phyloP scores from a whole-genome alignment of 1,140 invertebrate genomes.

The Drosophila sechellia region DNA sequence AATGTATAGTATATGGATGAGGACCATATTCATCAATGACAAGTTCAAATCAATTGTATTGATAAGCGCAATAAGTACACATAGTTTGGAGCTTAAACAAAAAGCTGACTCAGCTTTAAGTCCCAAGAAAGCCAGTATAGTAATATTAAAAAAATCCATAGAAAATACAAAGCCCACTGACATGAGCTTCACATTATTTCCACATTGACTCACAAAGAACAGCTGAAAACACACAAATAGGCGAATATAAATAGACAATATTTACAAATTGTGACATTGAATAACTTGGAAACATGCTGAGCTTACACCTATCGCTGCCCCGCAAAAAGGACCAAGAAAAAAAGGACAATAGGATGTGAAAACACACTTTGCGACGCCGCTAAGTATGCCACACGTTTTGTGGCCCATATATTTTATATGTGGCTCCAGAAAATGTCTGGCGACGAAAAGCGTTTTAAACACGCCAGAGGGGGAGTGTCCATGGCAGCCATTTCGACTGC shows the following conservation, averaged over 20 bases:
- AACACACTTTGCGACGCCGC: slow-evolving; percentile 49
- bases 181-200: slow-evolving; percentile 24
- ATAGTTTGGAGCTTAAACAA: too few species aligned
- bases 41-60: too few species aligned
- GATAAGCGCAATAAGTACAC: too few species aligned
- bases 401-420: slow-evolving; percentile 61
- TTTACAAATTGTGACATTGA: slow-evolving; percentile 50
- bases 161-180: slow-evolving; percentile 28
- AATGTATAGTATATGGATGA: too few species aligned
- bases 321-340: slow-evolving; percentile 1
- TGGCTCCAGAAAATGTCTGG: slow-evolving; percentile 33
- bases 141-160: not conserved
- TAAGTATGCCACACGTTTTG: slow-evolving; percentile 55
- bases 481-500: slow-evolving; percentile 42
- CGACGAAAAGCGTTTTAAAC: slow-evolving; percentile 43
- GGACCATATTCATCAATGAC: too few species aligned
- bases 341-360: slow-evolving; percentile 51
- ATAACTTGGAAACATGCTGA: slow-evolving; percentile 36
- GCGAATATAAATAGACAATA: slow-evolving; percentile 47
- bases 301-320: slow-evolving; percentile 26
- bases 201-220: slow-evolving; percentile 28
- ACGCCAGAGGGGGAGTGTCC: slow-evolving; percentile 51
- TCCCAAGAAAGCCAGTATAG: slow-evolving; percentile 7
- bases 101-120: not conserved
- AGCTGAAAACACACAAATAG: slow-evolving; percentile 45